phyloP scores from a whole-genome alignment of 2,888 invertebrate species.

The Plebejus anna region DNA sequence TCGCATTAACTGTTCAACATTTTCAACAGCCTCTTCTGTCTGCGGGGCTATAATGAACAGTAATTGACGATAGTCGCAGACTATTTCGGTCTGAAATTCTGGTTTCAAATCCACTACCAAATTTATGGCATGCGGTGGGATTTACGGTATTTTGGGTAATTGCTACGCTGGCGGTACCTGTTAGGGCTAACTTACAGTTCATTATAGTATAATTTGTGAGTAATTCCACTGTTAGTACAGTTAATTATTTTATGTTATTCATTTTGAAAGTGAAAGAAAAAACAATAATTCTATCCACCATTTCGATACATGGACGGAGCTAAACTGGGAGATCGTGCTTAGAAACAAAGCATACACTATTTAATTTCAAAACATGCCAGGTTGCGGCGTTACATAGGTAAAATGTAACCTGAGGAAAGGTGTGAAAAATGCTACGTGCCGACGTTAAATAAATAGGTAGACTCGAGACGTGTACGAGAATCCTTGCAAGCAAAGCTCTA shows the following conservation, averaged over 20 bases:
- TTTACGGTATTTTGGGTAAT: constrained; percentile 9
- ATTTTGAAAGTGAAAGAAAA: not conserved
- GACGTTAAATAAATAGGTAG: constrained; percentile 19
- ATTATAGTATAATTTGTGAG: not conserved
- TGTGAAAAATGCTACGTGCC: constrained; percentile 20
- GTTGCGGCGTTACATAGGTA: constrained; percentile 8
- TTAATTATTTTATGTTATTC: not conserved
- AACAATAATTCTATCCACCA: no score
- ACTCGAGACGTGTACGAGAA: constrained; percentile 29
- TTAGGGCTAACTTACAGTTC: not conserved
- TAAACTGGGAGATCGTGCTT: not conserved
- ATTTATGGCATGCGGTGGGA: constrained; percentile 18
- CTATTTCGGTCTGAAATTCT: constrained; percentile 28
- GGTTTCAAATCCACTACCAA: constrained; percentile 20
- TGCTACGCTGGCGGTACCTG: not conserved
- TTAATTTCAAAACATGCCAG: constrained; percentile 14
- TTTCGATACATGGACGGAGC: no score
- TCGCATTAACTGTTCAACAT: not conserved
- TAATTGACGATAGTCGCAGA: constrained; percentile 41
- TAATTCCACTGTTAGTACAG: not conserved
- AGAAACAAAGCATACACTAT: not conserved
- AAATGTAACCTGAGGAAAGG: constrained; percentile 7
- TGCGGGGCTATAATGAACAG: constrained; percentile 40
- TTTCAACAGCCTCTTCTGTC: constrained; percentile 9
- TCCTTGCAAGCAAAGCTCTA: constrained; percentile 29